These are phyloP conservation scores for Dermochelys coriacea DNA, from an alignment of 2,797 vertebrate genomes.

Conservation along the genomic window DNA sequence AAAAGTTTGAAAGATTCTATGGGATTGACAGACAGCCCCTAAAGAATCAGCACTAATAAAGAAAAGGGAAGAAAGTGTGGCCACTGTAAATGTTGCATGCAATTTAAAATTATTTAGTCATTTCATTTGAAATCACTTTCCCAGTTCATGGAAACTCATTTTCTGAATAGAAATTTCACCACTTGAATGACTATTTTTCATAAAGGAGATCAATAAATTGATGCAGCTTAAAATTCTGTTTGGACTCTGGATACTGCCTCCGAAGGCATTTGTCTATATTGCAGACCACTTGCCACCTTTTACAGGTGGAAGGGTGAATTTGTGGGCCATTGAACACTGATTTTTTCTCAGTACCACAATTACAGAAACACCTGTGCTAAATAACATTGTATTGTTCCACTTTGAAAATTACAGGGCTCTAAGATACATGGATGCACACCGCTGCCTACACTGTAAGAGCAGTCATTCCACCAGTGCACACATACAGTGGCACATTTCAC, in stretches of 20 bases:
- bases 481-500: not conserved
- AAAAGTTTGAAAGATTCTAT: conserved; percentile 41
- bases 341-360: conserved; percentile 70
- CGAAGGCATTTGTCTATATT: not conserved
- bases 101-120: not conserved
- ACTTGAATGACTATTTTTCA: conserved; percentile 34
- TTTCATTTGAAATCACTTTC: conserved; percentile 44
- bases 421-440: conserved; percentile 40
- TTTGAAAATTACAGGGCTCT: conserved; percentile 70
- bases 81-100: not conserved
- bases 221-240: conserved; percentile 6
- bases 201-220: not conserved
- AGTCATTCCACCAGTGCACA: not conserved
- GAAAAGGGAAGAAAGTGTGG: conserved; percentile 35
- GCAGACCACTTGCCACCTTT: conserved; percentile 45
- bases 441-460: not conserved
- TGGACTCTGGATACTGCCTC: not conserved
- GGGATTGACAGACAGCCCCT: conserved; percentile 32
- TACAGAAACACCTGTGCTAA: conserved; percentile 74
- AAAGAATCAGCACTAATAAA: conserved; percentile 27
- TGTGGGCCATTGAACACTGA: conserved; percentile 67
- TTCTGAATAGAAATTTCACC: conserved; percentile 22
- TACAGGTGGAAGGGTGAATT: conserved; percentile 65
- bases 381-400: conserved; percentile 52
- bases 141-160: not conserved